phyloP scores from a whole-genome alignment of 2,888 invertebrate species.

The Lepidochrysops patricia region DNA sequence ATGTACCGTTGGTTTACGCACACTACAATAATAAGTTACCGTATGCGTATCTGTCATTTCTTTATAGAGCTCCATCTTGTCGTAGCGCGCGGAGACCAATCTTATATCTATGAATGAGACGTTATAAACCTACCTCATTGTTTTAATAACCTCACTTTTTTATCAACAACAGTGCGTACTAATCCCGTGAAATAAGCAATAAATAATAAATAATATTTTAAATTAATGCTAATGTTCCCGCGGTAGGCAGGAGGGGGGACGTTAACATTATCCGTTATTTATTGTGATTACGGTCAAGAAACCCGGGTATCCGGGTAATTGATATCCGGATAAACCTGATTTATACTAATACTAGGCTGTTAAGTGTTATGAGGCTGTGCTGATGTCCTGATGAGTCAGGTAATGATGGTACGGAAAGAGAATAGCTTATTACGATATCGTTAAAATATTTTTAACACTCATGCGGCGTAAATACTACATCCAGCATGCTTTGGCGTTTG shows the following conservation, averaged over 20 bases:
- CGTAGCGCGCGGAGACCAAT: too few species aligned
- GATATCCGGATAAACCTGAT: constrained; percentile 35
- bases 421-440: too few species aligned
- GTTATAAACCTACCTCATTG: background rate
- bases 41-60: too few species aligned
- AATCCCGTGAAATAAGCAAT: constrained; percentile 15
- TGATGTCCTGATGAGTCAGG: background rate
- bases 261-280: constrained; percentile 48
- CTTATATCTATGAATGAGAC: too few species aligned
- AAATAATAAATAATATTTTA: constrained; percentile 72
- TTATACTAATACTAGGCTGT: background rate
- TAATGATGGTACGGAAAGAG: too few species aligned
- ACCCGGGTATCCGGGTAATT: constrained; percentile 38
- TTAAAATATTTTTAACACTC: too few species aligned
- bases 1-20: too few species aligned
- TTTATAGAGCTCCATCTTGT: too few species aligned
- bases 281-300: constrained; percentile 56
- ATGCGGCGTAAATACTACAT: too few species aligned
- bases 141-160: background rate
- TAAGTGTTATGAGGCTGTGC: background rate
- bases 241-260: constrained; percentile 14
- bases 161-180: background rate
- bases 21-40: too few species aligned
- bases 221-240: constrained; percentile 66
- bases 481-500: too few species aligned